Evolutionary conservation across 2,888 invertebrate species (phyloP), one percentile per base, ranked within the genome.

Genomic region (Harpalus rufipes): DNA sequence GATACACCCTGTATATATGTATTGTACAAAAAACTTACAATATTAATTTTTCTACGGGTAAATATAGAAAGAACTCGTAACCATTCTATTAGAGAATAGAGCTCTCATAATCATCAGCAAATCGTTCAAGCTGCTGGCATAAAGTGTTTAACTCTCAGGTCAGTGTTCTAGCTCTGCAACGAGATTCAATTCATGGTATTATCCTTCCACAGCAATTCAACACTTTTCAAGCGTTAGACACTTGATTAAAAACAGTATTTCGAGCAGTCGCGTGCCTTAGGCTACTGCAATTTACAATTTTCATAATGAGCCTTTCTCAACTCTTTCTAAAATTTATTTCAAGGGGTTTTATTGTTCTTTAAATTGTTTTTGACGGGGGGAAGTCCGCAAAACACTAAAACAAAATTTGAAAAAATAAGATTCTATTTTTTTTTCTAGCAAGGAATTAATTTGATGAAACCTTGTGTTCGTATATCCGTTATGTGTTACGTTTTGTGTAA

Each of bases 181-280:
- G 25, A 63, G 63, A 8, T 12, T 51, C 10, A 63, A 63, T 63
- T 63, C 63, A 63, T 63, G 25, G 16, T 18, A 61, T 61, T 61
- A 61, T 61, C 59, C 18, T 61, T 61, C 14, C 59, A 61, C 16
- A 61, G 63, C 63, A 63, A 63, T 63, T 63, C 63, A 63, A 63
- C 72, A 74, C 72, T 74, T 74, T 74, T 74, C 72, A 74, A 74
- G 72, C 25, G 18, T 74, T 74, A 74, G 72, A 74, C 41, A 74
- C 72, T 74, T 74, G 72, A 74, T 74, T 74, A 74, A 74, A 74
- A 74, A 74, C 72, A 44, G 72, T 74, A 74, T 74, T 74, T 74
- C 44, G 72, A 74, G 72, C 44, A 14, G 72, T 74, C 72, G 72
- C 72, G 72, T 74, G 72, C 72, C 21, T 44, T 44, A 74, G 72